Conservation (phyloP, 2,888 invertebrate genomes). For the Lycia hirtaria region DNA sequence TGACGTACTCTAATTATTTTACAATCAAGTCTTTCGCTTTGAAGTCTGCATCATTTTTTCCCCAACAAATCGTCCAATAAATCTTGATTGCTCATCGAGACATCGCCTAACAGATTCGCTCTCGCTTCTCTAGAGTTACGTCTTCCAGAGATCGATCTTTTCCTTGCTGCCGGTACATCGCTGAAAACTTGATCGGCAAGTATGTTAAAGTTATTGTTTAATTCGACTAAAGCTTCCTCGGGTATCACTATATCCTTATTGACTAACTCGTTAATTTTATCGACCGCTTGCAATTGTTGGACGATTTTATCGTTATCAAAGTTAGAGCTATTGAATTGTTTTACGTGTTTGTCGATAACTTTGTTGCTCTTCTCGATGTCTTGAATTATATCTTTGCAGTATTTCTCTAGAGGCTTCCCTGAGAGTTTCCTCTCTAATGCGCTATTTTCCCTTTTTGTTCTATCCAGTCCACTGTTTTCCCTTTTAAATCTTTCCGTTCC, state of each 20-base stretch:
- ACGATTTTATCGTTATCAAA: slow-evolving; percentile 79
- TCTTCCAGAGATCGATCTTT: slow-evolving; percentile 67
- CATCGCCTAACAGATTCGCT: slow-evolving; percentile 65
- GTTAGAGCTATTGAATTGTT: slow-evolving; percentile 73
- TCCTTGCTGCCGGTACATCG: slow-evolving; percentile 56
- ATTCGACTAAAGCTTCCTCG: slow-evolving; percentile 61
- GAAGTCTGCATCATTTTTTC: slow-evolving; percentile 68
- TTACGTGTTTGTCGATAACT: slow-evolving; percentile 81
- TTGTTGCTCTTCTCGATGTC: slow-evolving; percentile 76
- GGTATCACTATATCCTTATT: slow-evolving; percentile 65
- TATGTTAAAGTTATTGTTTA: slow-evolving; percentile 77
- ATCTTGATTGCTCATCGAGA: slow-evolving; percentile 74
- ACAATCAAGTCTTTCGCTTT: slow-evolving; percentile 7
- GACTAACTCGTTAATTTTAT: slow-evolving; percentile 80
- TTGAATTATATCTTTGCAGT: slow-evolving; percentile 76
- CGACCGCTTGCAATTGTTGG: slow-evolving; percentile 79
- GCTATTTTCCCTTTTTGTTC: slow-evolving; percentile 33
- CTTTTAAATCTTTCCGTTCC: slow-evolving; percentile 46
- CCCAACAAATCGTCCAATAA: slow-evolving; percentile 75
- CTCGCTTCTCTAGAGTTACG: slow-evolving; percentile 57
- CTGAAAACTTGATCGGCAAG: slow-evolving; percentile 67
- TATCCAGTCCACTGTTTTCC: slow-evolving; percentile 30
- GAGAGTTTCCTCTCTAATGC: slow-evolving; percentile 56
- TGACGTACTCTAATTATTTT: slow-evolving; percentile 17
- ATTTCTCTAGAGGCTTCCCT: slow-evolving; percentile 71